These are phyloP conservation scores for Siderastrea siderea DNA, from an alignment of 92 coral and sea anemone genomes.

Conservation along the genomic window DNA sequence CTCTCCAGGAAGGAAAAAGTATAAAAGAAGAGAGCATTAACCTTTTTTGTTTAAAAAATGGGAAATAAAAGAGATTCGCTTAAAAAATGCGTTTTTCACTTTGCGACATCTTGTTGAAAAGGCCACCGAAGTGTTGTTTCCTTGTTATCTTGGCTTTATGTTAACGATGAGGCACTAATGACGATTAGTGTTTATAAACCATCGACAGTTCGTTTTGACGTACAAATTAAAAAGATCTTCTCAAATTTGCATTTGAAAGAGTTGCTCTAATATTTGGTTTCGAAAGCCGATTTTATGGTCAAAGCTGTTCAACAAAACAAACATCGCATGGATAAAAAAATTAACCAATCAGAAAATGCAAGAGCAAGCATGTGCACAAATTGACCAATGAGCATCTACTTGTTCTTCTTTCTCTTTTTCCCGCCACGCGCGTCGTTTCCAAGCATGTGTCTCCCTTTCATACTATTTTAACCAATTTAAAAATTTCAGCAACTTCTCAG, in stretches of 20 bases:
- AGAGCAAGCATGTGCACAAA: neutral
- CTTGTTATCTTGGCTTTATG: no score
- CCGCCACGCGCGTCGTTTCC: neutral
- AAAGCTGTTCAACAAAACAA: neutral
- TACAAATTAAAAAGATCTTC: slow-evolving; percentile 9
- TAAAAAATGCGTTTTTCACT: no score
- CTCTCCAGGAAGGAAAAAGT: no score
- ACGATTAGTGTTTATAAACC: neutral
- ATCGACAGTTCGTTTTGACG: slow-evolving; percentile 12
- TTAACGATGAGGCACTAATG: no score
- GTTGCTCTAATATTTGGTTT: neutral
- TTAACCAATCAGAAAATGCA: neutral
- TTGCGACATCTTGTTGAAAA: no score
- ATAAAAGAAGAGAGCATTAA: no score
- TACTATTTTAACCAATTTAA: no score
- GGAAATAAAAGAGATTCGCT: no score
- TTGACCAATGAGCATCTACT: neutral
- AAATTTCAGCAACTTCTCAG: no score
- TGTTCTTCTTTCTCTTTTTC: neutral
- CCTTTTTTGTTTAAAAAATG: no score
- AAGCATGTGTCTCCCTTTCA: neutral
- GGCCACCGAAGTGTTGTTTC: no score
- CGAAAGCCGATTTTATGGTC: neutral
- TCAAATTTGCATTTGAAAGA: slow-evolving; percentile 21
- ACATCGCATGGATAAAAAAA: neutral